phyloP scores from a whole-genome alignment of 2,888 invertebrate genomes.

The Drosophila nr. perissopoda region DNA sequence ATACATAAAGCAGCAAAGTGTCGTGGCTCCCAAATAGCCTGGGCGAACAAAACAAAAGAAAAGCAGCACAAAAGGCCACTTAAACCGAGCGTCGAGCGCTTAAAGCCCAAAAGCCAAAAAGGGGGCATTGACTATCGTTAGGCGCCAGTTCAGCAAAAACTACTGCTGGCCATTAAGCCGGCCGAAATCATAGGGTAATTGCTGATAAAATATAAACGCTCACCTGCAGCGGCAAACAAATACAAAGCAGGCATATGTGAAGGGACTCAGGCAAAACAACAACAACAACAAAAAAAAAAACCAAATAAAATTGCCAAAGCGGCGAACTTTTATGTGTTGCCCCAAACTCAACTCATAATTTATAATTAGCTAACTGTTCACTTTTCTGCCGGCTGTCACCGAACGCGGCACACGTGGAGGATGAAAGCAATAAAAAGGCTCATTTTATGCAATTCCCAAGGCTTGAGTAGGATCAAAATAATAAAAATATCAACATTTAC shows the following conservation, averaged over 20 bases:
- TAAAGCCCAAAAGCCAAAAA: constrained; percentile 37
- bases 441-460: constrained; percentile 32
- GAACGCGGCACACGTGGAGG: constrained; percentile 6
- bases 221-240: constrained; percentile 39
- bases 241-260: neutral
- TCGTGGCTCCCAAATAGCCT: constrained; percentile 16
- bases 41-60: constrained; percentile 18
- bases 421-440: constrained; percentile 14
- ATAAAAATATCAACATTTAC: neutral
- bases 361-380: constrained; percentile 65
- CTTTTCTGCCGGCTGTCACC: constrained; percentile 41
- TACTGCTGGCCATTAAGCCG: constrained; percentile 39
- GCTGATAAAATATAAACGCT: constrained; percentile 57
- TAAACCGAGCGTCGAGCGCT: constrained; percentile 32
- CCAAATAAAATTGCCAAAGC: constrained; percentile 18
- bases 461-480: constrained; percentile 5
- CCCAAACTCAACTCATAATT: constrained; percentile 48
- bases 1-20: constrained; percentile 54
- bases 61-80: constrained; percentile 20
- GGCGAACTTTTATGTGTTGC: constrained; percentile 32
- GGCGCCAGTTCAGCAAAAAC: constrained; percentile 18
- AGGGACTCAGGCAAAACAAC: neutral
- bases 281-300: constrained; percentile 10
- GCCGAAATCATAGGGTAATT: constrained; percentile 64
- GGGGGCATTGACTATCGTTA: constrained; percentile 33